Evolutionary conservation across 2,888 invertebrate species (phyloP), one percentile per base, ranked within the genome.

Genomic region (Sinohyriopsis cumingii): DNA sequence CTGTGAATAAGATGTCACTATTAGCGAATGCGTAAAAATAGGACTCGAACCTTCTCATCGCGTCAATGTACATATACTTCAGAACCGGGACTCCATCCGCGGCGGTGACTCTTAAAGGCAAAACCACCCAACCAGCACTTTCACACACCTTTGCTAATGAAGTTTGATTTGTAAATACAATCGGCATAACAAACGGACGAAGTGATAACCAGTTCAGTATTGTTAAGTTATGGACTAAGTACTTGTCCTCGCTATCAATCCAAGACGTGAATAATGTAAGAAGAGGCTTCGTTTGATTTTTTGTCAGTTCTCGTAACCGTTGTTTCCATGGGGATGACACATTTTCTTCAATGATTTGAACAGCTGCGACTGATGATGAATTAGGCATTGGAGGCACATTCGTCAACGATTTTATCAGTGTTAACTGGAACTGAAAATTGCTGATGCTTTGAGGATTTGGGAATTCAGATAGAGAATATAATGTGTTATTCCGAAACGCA

Each of bases 1-100:
- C 74, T 33, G 82, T 84, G 66, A 82, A 86, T 19, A 87, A 69
- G 22, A 86, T 83, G 73, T 87, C 87, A 18, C 84, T 84, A 66
- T 87, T 87, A 20, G 80, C 75, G 63, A 78, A 86, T 18, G 80
- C 84, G 68, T 85, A 86, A 71, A 83, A 84, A 15, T 73, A 69
- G 15, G 83, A 78, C 53, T 80, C 80, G 65, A 78, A 82, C 5
- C 70, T 72, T 9, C 69, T 63, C 75, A 80, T 81, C 12, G 77
- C 82, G 55, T 85, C 81, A 33, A 73, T 63, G 60, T 81, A 87
- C 87, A 87, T 86, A 59, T 82, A 74, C 66, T 84, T 83, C 28
- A 87, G 62, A 20, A 87, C 76, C 1, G 87, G 87, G 59, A 81
- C 75, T 3, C 82, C 81, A 55, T 73, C 76, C 3, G 81, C 78